Base-by-base conservation (phyloP, 2,888 invertebrate genomes). In the Geotrupes spiniger region DNA sequence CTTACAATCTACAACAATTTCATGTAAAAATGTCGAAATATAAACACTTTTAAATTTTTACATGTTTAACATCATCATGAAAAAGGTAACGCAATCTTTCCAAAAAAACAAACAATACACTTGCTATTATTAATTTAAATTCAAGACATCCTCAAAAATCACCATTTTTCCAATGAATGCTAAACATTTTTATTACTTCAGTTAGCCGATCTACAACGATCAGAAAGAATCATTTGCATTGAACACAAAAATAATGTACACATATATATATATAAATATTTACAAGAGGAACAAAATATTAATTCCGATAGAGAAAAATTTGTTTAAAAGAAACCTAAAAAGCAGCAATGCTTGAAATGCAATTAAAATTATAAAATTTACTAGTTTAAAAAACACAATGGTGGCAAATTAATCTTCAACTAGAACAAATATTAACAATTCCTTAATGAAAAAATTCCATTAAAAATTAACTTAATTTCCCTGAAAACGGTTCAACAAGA, bases 1-100 rank as follows among this genome's bases (percentile, higher is more conserved):
- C 66, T 63, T 67, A 67, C 21, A 57, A 61, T 51, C 63, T 65
- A 63, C 52, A 57, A 66, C 64, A 62, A 51, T 54, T 52, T 45
- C 45, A 42, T 57, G 53, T 56, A 53, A 58, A 51, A 54, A 53
- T 56, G 56, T 58, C 56, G 47, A 56, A 53, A 57, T 52, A 41
- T 53, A 52, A 52, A 53, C 42, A 45, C 52, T 49, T 43, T 42
- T 46, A 50, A 46, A 46, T 46, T 49, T 49, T 42, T 49, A 43
- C 48, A 39, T 26, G 42, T 33, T 33, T 12, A 48, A 42, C 36
- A 49, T 42, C 48, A 49, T 43, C 39, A 43, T 48, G 39, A 45
- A 45, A 49, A 42, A 46, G 40, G 45, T 38, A 50, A 50, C 42
- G 41, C 40, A 50, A 50, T 50, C 26, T 43, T 33, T n/a, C 11